A percentile compares a stretch with the other conserved stretches of the same genome.
These are phyloP conservation scores for Lepidostoma basale DNA, from an alignment of 1,140 invertebrate genomes.

Conservation along the genomic window DNA sequence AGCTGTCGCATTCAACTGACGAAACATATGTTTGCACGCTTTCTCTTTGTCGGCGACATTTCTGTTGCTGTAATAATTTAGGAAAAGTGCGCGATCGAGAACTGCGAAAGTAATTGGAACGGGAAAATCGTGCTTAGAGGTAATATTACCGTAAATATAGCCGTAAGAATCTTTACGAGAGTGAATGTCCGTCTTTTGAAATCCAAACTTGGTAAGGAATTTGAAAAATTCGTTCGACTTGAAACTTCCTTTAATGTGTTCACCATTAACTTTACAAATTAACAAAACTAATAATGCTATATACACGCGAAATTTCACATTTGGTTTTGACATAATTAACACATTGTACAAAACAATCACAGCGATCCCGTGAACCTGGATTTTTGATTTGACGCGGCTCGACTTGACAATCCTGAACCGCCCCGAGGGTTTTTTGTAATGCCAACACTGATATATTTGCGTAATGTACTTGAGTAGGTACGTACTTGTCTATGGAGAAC, in stretches of 20 bases:
- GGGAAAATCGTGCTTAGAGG: slow-evolving; percentile 68
- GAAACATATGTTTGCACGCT: slow-evolving; percentile 86
- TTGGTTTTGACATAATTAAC: slow-evolving; percentile 38
- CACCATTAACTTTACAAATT: background rate
- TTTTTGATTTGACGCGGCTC: slow-evolving; percentile 32
- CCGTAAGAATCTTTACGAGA: slow-evolving; percentile 83
- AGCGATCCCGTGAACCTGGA: background rate
- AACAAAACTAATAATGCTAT: slow-evolving; percentile 18
- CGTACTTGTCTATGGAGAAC: too few relatives aligned
- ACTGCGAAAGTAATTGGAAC: slow-evolving; percentile 84
- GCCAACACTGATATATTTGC: slow-evolving; percentile 4
- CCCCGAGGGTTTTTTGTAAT: slow-evolving; percentile 23
- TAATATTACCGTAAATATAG: slow-evolving; percentile 90
- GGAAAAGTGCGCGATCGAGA: slow-evolving; percentile 83
- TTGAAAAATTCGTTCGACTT: slow-evolving; percentile 81
- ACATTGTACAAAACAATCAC: slow-evolving; percentile 32
- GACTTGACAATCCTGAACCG: slow-evolving; percentile 31
- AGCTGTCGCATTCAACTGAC: slow-evolving; percentile 78
- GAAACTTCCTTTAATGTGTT: slow-evolving; percentile 69
- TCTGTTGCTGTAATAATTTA: slow-evolving; percentile 86
- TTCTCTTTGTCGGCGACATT: slow-evolving; percentile 64
- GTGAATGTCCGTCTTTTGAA: slow-evolving; percentile 92
- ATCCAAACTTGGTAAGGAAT: slow-evolving; percentile 93
- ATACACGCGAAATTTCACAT: slow-evolving; percentile 13
- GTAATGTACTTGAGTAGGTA: too few relatives aligned